Base-by-base conservation (phyloP, 2,888 invertebrate species). In the Oscheius sp. region DNA sequence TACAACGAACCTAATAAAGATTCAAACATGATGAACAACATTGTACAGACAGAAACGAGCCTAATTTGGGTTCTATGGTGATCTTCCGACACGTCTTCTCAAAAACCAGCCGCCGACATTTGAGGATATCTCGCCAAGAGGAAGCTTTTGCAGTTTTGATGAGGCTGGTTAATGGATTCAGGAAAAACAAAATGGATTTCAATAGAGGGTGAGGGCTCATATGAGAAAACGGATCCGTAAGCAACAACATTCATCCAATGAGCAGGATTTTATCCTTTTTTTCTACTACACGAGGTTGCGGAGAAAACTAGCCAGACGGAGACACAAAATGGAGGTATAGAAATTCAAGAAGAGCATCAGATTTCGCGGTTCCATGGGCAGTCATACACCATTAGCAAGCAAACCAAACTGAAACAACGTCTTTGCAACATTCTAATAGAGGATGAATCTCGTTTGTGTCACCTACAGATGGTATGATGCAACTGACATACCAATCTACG, bases 311-410 rank as follows among this genome's bases (percentile, higher is more conserved):
- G 42, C 53, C 13, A 53, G 53, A 13, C 53, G n/a, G n/a, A 53
- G 53, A 53, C 53, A 53, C 53, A 29, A 53, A 53, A 21, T 53
- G 63, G n/a, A 32, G 63, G 63, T 63, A 48, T 63, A 63, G 63
- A 63, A 63, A 63, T 63, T 63, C 63, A 48, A 63, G 63, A 37
- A 63, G 63, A 37, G 63, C 63, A 63, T 63, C 50, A 48, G 50
- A 63, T 63, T 63, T 63, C 63, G 32, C 63, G 48, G 47, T 48
- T 63, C 48, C 63, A 29, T 63, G 63, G 42, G 42, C 42, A 42
- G 42, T 42, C 42, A 42, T 42, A 63, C 63, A 63, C 63, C 63
- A 63, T 63, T 63, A 63, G 63, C 63, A 48, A 32, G 42, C 42
- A 42, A 42, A 42, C 42, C 21, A 47, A 21, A 29, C 13, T 48